A percentile compares a stretch with the other conserved stretches of the same genome.
Conservation (phyloP, 1,140 invertebrate species). For the Cydia strobilella region DNA sequence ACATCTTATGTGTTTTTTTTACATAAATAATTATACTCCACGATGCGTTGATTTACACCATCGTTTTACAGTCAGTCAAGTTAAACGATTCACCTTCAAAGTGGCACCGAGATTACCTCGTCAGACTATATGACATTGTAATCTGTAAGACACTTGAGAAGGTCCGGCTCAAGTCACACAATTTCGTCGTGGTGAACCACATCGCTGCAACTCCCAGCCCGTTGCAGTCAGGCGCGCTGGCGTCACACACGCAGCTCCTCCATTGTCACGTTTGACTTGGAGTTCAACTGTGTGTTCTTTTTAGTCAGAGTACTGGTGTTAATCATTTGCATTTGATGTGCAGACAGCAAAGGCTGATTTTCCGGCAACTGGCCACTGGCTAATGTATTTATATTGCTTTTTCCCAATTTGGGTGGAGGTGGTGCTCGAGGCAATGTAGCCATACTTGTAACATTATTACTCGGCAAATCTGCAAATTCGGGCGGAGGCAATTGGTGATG, state of each 20-base stretch:
- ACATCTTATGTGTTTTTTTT: neutral
- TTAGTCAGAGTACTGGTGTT: constrained; percentile 85
- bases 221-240: constrained; percentile 81
- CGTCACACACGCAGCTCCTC: constrained; percentile 91
- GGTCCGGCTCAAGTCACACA: constrained; percentile 79
- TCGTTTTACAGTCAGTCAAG: constrained; percentile 3
- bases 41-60: neutral
- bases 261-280: constrained; percentile 84
- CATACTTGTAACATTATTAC: constrained; percentile 82
- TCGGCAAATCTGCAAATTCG: constrained; percentile 87
- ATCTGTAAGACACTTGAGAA: constrained; percentile 71
- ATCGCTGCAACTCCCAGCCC: constrained; percentile 78
- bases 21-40: neutral
- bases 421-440: constrained; percentile 84
- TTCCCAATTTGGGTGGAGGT: constrained; percentile 86
- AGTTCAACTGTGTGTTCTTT: constrained; percentile 83
- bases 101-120: constrained; percentile 24
- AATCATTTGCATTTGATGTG: constrained; percentile 85
- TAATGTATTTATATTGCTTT: constrained; percentile 81
- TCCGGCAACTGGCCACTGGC: constrained; percentile 83
- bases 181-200: constrained; percentile 77
- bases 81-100: constrained; percentile 33
- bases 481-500: constrained; percentile 89
- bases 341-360: constrained; percentile 82
- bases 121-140: constrained; percentile 60